These are phyloP conservation scores for Irena cyanogastra DNA, from an alignment of 2,113 vertebrate genomes.

Conservation along the genomic window DNA sequence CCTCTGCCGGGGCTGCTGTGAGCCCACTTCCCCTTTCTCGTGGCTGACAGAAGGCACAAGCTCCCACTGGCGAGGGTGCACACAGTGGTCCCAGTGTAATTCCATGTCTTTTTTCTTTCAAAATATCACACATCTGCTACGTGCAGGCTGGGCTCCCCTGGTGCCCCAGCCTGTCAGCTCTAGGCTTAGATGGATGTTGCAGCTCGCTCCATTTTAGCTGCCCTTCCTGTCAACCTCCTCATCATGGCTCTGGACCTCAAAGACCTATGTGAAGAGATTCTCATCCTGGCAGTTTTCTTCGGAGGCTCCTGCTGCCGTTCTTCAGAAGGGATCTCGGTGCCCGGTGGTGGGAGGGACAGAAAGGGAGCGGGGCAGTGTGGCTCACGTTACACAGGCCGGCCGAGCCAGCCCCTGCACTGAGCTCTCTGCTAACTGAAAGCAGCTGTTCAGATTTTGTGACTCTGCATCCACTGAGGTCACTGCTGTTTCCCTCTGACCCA, in stretches of 20 bases:
- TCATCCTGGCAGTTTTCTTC: background rate
- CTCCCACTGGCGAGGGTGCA: background rate
- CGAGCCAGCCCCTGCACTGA: background rate
- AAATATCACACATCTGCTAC: background rate
- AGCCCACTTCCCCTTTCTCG: background rate
- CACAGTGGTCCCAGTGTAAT: background rate
- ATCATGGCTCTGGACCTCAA: background rate
- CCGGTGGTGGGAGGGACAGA: background rate
- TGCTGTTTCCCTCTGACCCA: background rate
- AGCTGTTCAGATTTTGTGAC: constrained; percentile 59
- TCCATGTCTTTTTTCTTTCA: background rate
- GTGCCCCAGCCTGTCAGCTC: background rate
- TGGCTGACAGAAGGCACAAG: background rate
- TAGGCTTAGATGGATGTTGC: background rate
- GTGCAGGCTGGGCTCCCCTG: background rate
- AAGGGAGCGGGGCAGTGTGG: background rate
- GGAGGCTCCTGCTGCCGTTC: background rate
- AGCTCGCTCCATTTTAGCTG: background rate
- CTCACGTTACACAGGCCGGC: background rate
- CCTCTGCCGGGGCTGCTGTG: background rate
- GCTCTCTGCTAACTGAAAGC: constrained; percentile 61
- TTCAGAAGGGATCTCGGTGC: background rate
- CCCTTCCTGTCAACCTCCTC: background rate
- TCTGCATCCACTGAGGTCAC: constrained; percentile 48
- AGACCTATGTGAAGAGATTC: background rate